Conservation (phyloP, 2,797 vertebrate species). For the Enoplosus armatus region DNA sequence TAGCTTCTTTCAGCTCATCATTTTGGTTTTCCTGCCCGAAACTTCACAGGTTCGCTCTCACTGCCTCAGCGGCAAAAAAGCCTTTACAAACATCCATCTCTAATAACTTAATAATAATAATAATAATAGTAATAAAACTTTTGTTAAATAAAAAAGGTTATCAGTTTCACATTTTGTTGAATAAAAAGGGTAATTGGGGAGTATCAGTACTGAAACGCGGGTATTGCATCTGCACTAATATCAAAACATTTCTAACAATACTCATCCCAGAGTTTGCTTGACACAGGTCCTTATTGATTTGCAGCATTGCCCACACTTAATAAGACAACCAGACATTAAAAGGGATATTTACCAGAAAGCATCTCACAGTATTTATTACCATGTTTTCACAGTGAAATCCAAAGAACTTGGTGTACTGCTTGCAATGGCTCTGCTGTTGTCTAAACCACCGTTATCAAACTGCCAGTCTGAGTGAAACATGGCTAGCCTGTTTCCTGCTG, state of each 20-base stretch:
- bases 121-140: no score
- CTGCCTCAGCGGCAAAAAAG: no score
- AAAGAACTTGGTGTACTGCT: background rate
- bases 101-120: no score
- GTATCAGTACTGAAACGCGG: background rate
- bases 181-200: no score
- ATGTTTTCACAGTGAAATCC: background rate
- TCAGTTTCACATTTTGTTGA: no score
- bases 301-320: background rate
- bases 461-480: constrained; percentile 34
- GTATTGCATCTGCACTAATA: background rate
- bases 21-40: no score
- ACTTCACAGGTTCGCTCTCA: no score
- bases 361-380: background rate
- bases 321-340: constrained; percentile 5
- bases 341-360: background rate
- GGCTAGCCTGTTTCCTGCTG: constrained; percentile 20
- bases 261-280: background rate
- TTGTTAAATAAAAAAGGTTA: no score
- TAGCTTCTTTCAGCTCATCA: no score
- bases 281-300: background rate
- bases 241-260: background rate
- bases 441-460: constrained; percentile 36
- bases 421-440: background rate
- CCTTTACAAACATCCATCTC: no score